Base-by-base conservation (phyloP, 2,888 invertebrate genomes). In the Phanerotoma sp. region DNA sequence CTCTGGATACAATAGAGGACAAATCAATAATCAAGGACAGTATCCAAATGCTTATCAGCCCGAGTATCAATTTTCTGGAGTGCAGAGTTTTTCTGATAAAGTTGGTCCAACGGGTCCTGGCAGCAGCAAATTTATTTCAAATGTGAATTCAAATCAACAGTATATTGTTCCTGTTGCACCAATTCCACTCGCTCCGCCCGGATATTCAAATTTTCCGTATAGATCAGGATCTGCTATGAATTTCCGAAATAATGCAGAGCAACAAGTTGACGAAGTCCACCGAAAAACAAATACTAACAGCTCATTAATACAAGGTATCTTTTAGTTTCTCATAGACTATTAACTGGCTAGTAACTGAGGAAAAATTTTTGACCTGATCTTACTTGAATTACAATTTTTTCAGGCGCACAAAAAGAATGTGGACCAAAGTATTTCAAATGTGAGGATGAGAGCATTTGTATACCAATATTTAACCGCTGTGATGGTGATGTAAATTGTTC, bases 401-500 rank as follows among this genome's bases (percentile, higher is more conserved):
- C 32, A 63, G 64, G 32, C 13, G 56, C 45, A 20, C 20, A 22
- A 7, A 40, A 13, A 0, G 28, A 53, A 11, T 62, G 62, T 21
- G 62, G 58, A 32, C 22, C 15, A n/a, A 52, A 64, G 16, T 58
- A 61, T 10, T 47, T 46, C 21, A 58, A 55, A 6, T 77, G 76
- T 51, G 37, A 32, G 4, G 69, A 71, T 35, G 63, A 60, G 15
- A 60, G 55, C 15, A 38, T 30, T 2, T 91, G 91, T 66, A 79
- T 91, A 4, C 71, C 77, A 16, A 77, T 73, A 45, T 73, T 72
- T 10, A 78, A 83, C 37, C 84, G 88, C 83, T 93, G 93, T 66
- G 86, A 93, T 69, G 86, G 86, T 13, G 79, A 78, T 4, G 85
- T 89, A 0, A 84, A 93, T 63, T 93, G 93, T 69, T 67, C 78